These are phyloP conservation scores for Crossocerus cetratus DNA, from an alignment of 2,888 invertebrate genomes.

Conservation along the genomic window DNA sequence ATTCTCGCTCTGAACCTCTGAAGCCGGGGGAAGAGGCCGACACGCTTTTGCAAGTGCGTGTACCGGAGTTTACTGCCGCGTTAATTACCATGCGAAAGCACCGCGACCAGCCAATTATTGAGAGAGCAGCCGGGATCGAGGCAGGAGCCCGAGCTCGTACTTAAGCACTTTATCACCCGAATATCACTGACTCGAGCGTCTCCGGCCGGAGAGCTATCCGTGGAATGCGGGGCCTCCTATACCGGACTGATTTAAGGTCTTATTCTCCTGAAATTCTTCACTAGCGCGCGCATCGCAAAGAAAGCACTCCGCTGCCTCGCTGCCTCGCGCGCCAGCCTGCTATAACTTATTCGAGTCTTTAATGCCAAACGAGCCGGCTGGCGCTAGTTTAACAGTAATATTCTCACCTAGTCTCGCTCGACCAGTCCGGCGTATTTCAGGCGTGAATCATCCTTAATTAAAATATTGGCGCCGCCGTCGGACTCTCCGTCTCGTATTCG, in stretches of 20 bases:
- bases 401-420: too few relatives aligned
- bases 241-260: constrained; percentile 11
- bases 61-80: constrained; percentile 44
- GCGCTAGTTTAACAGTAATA: too few relatives aligned
- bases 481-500: too few relatives aligned
- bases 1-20: too few relatives aligned
- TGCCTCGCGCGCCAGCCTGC: too few relatives aligned
- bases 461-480: constrained; percentile 7
- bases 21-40: too few relatives aligned
- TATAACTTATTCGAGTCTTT: too few relatives aligned
- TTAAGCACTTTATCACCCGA: constrained; percentile 24
- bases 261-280: too few relatives aligned
- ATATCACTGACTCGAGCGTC: constrained; percentile 22
- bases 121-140: constrained; percentile 53
- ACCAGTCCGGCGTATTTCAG: constrained; percentile 31
- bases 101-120: constrained; percentile 61
- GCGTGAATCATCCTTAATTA: constrained; percentile 35
- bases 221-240: constrained; percentile 8
- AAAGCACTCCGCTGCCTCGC: too few relatives aligned
- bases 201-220: constrained; percentile 18
- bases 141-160: not conserved
- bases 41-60: constrained; percentile 39
- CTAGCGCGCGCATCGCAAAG: too few relatives aligned
- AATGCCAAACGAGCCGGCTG: too few relatives aligned
- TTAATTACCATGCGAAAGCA: constrained; percentile 59